Conservation (phyloP, 2,888 invertebrate species). For the Euplexia lucipara region DNA sequence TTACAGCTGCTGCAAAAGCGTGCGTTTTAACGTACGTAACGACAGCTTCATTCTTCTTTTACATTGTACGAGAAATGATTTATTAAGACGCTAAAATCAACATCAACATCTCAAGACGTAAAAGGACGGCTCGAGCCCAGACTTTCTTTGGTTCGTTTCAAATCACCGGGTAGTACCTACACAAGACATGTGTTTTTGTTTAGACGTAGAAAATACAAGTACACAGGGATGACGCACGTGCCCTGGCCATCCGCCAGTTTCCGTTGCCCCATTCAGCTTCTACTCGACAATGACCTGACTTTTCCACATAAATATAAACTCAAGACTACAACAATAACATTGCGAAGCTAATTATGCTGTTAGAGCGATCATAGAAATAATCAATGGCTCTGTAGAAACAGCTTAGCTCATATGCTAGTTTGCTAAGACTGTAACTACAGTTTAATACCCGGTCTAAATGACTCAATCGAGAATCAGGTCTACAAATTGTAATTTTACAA, state of each 20-base stretch:
- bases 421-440: no score
- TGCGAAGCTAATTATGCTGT: constrained; percentile 19
- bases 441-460: no score
- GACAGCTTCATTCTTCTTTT: no score
- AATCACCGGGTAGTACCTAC: constrained; percentile 40
- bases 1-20: not conserved
- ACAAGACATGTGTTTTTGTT: constrained; percentile 69
- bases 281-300: constrained; percentile 88
- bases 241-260: constrained; percentile 83
- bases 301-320: constrained; percentile 71
- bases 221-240: constrained; percentile 83
- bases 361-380: constrained; percentile 33
- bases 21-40: no score
- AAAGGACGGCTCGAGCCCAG: constrained; percentile 23
- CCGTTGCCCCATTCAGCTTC: constrained; percentile 86
- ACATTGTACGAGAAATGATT: not conserved
- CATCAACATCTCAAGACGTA: constrained; percentile 23
- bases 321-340: constrained; percentile 50
- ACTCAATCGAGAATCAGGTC: not conserved
- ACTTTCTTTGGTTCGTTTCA: constrained; percentile 45
- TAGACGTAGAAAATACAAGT: constrained; percentile 76
- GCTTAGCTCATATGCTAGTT: not conserved
- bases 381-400: constrained; percentile 1
- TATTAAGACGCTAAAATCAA: constrained; percentile 15
- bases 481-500: not conserved